Percentiles rank a stretch among this genome's conserved stretches.
phyloP scores from a whole-genome alignment of 1,140 invertebrate genomes.

The Macrobrachium nipponense region DNA sequence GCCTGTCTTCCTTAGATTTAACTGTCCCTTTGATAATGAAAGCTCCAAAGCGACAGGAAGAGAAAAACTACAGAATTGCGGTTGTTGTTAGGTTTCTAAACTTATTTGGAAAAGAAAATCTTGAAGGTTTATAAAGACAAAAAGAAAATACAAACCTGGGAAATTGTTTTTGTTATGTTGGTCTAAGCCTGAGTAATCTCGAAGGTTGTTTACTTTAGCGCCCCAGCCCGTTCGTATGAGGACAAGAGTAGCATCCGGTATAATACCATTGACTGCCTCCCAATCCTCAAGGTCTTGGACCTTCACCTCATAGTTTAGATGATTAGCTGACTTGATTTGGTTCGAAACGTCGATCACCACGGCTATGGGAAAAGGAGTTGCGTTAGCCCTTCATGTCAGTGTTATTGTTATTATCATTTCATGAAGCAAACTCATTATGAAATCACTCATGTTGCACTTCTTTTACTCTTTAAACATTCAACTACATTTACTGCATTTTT shows the following conservation, averaged over 20 bases:
- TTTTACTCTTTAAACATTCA: background rate
- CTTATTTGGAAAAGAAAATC: background rate
- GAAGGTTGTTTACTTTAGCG: background rate
- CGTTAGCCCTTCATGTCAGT: too few relatives aligned
- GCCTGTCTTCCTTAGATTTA: too few relatives aligned
- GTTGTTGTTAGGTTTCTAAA: too few relatives aligned
- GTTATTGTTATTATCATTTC: too few relatives aligned
- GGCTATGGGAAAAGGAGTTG: background rate
- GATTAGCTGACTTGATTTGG: background rate
- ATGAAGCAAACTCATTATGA: too few relatives aligned
- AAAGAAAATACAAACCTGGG: conserved; percentile 19
- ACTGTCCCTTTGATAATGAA: too few relatives aligned
- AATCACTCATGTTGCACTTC: too few relatives aligned
- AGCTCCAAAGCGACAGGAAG: too few relatives aligned
- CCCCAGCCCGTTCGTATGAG: conserved; percentile 41
- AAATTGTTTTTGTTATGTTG: conserved; percentile 23
- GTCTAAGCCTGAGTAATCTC: conserved; percentile 31
- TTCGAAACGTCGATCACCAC: conserved; percentile 35
- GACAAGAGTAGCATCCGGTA: conserved; percentile 27
- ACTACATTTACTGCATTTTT: background rate
- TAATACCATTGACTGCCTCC: conserved; percentile 17
- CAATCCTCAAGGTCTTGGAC: conserved; percentile 23
- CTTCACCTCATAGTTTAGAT: conserved; percentile 29
- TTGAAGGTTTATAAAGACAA: too few relatives aligned
- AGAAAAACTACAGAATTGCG: too few relatives aligned